Base-by-base conservation (phyloP, 1,140 invertebrate genomes). In the Ruditapes philippinarum region DNA sequence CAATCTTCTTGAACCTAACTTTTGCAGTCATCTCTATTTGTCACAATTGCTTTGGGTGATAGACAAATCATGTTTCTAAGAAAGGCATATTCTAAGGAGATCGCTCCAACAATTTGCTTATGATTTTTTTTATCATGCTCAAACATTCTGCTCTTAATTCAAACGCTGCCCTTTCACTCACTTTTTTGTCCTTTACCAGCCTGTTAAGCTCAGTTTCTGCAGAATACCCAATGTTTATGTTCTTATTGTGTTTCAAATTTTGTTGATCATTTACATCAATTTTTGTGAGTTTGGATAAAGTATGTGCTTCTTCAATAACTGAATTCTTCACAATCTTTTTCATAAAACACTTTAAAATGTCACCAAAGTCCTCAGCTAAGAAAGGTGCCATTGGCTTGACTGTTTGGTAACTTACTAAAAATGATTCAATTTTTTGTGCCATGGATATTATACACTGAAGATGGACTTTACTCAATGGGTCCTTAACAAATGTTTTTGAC, bases 361-460 rank as follows among this genome's bases (percentile, higher is more conserved):
- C n/a, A n/a, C n/a, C n/a, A n/a, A n/a, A n/a, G n/a, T n/a, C n/a
- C n/a, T n/a, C n/a, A n/a, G n/a, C 33, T 22, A 91, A 42, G 70
- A 88, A 91, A 31, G 84, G 80, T n/a, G 86, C 31, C 78, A 91
- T 90, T 22, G 91, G 91, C 25, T 87, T 80, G 36, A 86, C 91
- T n/a, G 70, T 82, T 57, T 91, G 90, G 45, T 78, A 89, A 1
- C 5, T 36, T 49, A 31, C 88, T 22, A 91, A 49, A 54, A 91
- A 89, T 28, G 45, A 45, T 25, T 86, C 42, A 9, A 89, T 7
- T 22, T n/a, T 14, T 57, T 51, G 73, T 51, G 88, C 81, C 28
- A 85, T 40, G 31, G n/a, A 78, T 33, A 62, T 45, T 33, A 70
- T 79, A 54, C 73, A 89, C 38, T 49, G 25, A 38, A 89, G 33